phyloP scores from a whole-genome alignment of 2,113 vertebrate species.

The Falcunculus frontatus region DNA sequence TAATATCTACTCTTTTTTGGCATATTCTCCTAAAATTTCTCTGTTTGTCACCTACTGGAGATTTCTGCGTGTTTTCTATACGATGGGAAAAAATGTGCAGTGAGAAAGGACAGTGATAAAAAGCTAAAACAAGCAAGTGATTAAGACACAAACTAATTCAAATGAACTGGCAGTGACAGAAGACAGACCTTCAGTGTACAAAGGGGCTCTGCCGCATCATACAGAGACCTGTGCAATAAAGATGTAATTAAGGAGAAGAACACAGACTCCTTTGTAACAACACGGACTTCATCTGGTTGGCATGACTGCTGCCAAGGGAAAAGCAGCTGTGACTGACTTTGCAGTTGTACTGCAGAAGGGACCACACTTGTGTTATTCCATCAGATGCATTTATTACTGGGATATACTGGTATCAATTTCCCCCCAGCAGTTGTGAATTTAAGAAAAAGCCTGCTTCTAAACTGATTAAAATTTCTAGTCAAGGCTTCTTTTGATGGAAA shows the following conservation, averaged over 20 bases:
- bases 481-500: background rate
- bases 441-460: background rate
- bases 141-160: background rate
- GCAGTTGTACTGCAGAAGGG: background rate
- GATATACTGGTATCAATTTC: background rate
- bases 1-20: background rate
- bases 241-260: conserved; percentile 40
- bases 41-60: background rate
- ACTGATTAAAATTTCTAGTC: background rate
- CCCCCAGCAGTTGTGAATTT: background rate
- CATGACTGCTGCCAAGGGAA: background rate
- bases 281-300: background rate
- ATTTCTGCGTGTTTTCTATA: background rate
- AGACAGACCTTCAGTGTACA: background rate
- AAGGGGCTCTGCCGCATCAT: conserved; percentile 2
- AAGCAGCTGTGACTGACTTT: background rate
- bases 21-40: background rate
- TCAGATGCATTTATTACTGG: background rate
- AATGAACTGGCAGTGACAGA: conserved; percentile 14
- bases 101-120: background rate
- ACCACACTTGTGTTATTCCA: background rate
- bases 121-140: background rate
- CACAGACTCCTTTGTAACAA: conserved; percentile 20
- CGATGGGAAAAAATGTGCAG: background rate
- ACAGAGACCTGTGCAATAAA: conserved; percentile 27